Base-by-base conservation (phyloP, 2,113 vertebrate species). In the Xiphias gladius region DNA sequence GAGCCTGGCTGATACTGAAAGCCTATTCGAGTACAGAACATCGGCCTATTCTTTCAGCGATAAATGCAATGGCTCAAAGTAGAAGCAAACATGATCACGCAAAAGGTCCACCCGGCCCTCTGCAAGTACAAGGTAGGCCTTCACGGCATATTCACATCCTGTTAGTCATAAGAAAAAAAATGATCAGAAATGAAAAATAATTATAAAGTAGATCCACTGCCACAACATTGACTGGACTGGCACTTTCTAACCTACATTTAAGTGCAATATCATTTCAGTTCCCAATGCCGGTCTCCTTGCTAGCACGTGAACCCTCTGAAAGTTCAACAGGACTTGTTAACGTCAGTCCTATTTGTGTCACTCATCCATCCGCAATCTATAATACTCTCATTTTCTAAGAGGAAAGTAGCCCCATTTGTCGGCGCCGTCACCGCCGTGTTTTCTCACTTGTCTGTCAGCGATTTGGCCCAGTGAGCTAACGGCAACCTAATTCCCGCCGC, bases 361-460 rank as follows among this genome's bases (percentile, higher is more conserved):
- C 24, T 74, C 86, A 89, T 92, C 86, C 87, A 91, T 92, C 90
- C 83, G 80, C 81, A 73, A 82, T 66, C 80, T 62, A 57, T 87
- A 89, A 90, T 37, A 58, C 87, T 59, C 79, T 35, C 72, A 65
- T 89, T 79, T 83, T 87, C 55, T n/a, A 69, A 72, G 80, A 63
- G 82, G 74, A 89, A 80, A 90, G 88, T 68, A 57, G 84, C 46
- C 64, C 76, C 85, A 90, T 93, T 91, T 88, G 90, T 93, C 90
- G 91, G 76, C 90, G 80, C 86, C 52, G 22, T 76, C 87, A 79
- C 65, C 17, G 16, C 76, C 70, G 78, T 91, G 87, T 90, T 90
- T 91, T 91, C 87, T 83, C 91, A 89, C 92, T 89, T 89, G 82
- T 93, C 87, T 79, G 86, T 91, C 89, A 81, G 85, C 76, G 85